Evolutionary conservation across 2,113 vertebrate species (phyloP).

Genomic region (Emydocephalus ijimae): DNA sequence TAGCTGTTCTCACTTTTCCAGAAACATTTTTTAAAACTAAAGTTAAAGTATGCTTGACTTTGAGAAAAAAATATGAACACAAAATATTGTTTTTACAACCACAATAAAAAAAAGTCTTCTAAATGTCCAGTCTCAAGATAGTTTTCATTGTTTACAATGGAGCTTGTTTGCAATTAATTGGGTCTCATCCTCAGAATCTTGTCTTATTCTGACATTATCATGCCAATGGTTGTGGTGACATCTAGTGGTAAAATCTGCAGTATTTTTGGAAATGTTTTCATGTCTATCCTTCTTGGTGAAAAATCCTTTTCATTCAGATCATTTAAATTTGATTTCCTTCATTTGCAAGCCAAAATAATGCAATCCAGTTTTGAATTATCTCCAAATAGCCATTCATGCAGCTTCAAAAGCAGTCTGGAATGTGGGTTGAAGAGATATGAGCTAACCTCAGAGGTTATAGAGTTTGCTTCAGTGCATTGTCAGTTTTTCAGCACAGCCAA

Average conservation of each 20-base stretch:
- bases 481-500: background rate
- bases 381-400: background rate
- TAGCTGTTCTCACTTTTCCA: background rate
- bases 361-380: background rate
- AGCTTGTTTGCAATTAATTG: background rate
- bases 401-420: background rate
- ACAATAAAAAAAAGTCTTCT: background rate
- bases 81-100: background rate
- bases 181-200: background rate
- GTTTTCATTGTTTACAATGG: background rate
- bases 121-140: background rate
- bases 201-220: constrained; percentile 3
- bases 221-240: constrained; percentile 55
- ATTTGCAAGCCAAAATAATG: background rate
- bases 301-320: background rate
- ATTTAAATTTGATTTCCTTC: background rate
- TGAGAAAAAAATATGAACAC: background rate
- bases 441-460: background rate
- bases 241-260: constrained; percentile 55
- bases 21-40: background rate
- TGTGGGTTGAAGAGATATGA: background rate
- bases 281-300: background rate
- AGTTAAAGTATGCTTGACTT: background rate
- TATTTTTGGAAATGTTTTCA: background rate
- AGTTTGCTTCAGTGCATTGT: background rate